Conservation (phyloP, 2,888 invertebrate genomes). For the Oscheius myriophilus region DNA sequence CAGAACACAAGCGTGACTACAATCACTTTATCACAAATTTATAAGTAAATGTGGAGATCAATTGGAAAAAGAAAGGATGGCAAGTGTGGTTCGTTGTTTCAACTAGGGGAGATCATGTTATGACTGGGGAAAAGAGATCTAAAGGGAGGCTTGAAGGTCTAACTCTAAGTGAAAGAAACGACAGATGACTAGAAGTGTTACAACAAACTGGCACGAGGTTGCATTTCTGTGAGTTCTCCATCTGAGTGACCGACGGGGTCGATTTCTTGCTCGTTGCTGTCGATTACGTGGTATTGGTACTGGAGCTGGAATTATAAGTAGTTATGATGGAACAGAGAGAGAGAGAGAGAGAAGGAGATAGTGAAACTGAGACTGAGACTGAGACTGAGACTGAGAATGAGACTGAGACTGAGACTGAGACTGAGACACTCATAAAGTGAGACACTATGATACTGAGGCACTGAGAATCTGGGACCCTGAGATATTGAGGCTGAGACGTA, state of each 20-base stretch:
- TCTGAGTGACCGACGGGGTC: not conserved
- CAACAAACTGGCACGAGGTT: not conserved
- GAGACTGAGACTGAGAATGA: too few species aligned
- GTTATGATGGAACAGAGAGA: too few species aligned
- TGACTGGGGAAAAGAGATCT: conserved; percentile 4
- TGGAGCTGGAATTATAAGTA: not conserved
- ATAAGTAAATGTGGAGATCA: not conserved
- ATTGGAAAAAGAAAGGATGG: conserved; percentile 1
- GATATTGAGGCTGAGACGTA: too few species aligned
- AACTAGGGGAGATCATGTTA: not conserved
- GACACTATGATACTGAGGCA: too few species aligned
- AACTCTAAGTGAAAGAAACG: too few species aligned
- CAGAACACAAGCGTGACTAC: not conserved
- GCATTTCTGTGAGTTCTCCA: too few species aligned
- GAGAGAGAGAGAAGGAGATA: too few species aligned
- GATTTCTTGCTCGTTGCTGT: conserved; percentile 18
- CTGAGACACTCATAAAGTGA: too few species aligned
- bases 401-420: too few species aligned
- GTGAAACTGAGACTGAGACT: too few species aligned
- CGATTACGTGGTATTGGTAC: conserved; percentile 12
- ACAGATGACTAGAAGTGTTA: not conserved
- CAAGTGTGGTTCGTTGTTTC: not conserved
- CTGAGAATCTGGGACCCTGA: too few species aligned
- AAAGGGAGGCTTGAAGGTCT: not conserved
- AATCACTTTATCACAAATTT: conserved; percentile 6